Conservation (phyloP, 2,113 vertebrate genomes). For the Petrocephalus microphthalmus region DNA sequence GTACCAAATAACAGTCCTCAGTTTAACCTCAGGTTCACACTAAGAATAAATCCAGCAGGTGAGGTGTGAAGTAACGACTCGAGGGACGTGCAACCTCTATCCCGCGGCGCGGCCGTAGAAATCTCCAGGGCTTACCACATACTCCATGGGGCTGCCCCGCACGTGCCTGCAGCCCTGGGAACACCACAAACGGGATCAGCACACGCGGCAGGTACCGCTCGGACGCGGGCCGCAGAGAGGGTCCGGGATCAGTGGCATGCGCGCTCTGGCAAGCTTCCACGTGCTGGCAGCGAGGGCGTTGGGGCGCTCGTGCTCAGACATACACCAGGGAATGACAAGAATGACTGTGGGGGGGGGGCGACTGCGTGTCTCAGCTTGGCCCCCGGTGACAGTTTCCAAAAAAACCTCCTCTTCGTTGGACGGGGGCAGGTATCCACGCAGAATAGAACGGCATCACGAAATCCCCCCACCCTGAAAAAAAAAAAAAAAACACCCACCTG, state of each 20-base stretch:
- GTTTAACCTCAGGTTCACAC: background rate
- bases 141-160: constrained; percentile 58
- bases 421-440: background rate
- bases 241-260: background rate
- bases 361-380: constrained; percentile 48
- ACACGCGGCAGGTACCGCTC: constrained; percentile 28
- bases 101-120: constrained; percentile 26
- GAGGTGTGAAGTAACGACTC: constrained; percentile 13
- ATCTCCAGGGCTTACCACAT: constrained; percentile 60
- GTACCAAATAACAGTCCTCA: background rate
- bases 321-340: constrained; percentile 60
- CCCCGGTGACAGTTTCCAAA: background rate
- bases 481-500: background rate
- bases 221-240: background rate
- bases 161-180: constrained; percentile 56
- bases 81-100: constrained; percentile 36
- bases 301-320: constrained; percentile 48
- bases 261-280: background rate
- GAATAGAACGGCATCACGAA: background rate
- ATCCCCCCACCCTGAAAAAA: background rate
- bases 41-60: background rate
- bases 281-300: background rate
- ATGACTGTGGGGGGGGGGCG: constrained; percentile 44
- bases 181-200: constrained; percentile 60
- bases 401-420: background rate